These are phyloP conservation scores for Gryon sp. DNA, from an alignment of 1,140 invertebrate species.

Conservation along the genomic window DNA sequence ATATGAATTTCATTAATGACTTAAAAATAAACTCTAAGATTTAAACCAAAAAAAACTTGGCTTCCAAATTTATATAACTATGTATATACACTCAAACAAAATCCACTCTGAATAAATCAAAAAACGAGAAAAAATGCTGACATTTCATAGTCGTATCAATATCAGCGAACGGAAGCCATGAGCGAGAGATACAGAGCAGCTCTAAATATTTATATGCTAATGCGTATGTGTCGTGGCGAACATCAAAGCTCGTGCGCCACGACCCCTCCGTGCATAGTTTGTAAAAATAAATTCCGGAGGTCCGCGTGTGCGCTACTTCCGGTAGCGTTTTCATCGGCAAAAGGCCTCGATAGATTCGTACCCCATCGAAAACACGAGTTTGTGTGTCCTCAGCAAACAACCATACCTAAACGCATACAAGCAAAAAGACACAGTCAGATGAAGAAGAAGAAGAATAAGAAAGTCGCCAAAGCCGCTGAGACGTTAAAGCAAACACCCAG, in stretches of 20 bases:
- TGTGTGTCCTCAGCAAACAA: conserved; percentile 58
- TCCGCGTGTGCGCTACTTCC: conserved; percentile 50
- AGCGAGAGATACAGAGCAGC: conserved; percentile 32
- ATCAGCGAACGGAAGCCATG: conserved; percentile 1
- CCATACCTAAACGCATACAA: no score
- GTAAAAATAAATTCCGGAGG: conserved; percentile 75
- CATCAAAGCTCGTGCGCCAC: conserved; percentile 75
- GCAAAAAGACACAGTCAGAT: no score
- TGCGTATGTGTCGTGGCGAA: conserved; percentile 72
- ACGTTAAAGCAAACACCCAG: conserved; percentile 63
- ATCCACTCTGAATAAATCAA: background rate
- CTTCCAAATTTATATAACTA: no score
- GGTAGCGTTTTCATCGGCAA: conserved; percentile 22
- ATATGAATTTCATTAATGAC: conserved; percentile 23
- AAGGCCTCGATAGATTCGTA: conserved; percentile 33
- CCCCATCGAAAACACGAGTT: conserved; percentile 60
- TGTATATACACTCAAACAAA: no score
- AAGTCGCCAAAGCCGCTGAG: conserved; percentile 57
- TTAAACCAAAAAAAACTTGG: background rate
- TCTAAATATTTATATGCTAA: conserved; percentile 78
- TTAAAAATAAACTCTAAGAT: conserved; percentile 5
- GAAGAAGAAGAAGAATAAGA: conserved; percentile 16
- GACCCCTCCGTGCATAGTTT: conserved; percentile 68
- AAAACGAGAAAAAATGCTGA: background rate
- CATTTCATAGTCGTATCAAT: conserved; percentile 7